phyloP scores from a whole-genome alignment of 2,888 invertebrate genomes.

The Creontiades dilutus region DNA sequence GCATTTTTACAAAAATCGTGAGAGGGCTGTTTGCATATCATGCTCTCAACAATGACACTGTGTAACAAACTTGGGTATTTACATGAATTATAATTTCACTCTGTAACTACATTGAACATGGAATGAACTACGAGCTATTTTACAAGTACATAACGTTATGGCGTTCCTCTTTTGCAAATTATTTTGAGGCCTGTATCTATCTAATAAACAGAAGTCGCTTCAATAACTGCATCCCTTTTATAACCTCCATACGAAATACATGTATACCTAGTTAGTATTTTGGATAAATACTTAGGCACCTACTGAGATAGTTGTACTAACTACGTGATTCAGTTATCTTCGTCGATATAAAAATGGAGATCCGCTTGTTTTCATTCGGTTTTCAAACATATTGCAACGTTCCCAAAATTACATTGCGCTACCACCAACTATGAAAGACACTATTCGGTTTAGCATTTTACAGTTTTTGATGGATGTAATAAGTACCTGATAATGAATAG shows the following conservation, averaged over 20 bases:
- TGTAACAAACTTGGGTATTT: not conserved
- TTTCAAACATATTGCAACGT: not conserved
- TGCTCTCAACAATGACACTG: not conserved
- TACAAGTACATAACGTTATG: not conserved
- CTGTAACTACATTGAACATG: not conserved
- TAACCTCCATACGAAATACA: no score
- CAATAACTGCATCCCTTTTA: no score
- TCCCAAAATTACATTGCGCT: not conserved
- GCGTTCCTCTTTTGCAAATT: no score
- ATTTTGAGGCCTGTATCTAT: no score
- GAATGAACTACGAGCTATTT: not conserved
- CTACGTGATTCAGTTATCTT: no score
- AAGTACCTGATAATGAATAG: no score
- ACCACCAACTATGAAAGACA: not conserved
- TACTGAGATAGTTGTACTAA: no score
- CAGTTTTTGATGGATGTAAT: no score
- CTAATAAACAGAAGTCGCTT: no score
- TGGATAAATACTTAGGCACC: no score
- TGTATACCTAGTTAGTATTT: no score
- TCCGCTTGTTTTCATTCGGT: not conserved
- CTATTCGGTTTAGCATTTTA: not conserved
- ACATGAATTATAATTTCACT: not conserved
- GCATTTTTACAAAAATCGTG: conserved; percentile 25
- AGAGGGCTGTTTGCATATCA: not conserved
- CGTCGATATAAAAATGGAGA: not conserved